These are phyloP conservation scores for Cyphomyrmex costatus DNA, from an alignment of 1,140 invertebrate species.

Conservation along the genomic window DNA sequence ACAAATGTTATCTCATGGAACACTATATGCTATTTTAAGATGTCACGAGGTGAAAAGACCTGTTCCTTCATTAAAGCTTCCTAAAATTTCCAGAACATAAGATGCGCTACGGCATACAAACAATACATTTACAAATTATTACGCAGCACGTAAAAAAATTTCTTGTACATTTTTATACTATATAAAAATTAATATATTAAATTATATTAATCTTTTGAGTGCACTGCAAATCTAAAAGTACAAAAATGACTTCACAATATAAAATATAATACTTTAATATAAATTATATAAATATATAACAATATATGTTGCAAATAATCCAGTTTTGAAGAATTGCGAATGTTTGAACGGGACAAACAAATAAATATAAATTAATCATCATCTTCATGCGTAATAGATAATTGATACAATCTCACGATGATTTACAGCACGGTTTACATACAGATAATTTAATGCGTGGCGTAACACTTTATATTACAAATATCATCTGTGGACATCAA, in stretches of 20 bases:
- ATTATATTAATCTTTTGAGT: neutral
- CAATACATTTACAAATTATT: neutral
- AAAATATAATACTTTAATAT: no score
- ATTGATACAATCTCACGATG: constrained; percentile 9
- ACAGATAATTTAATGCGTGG: constrained; percentile 12
- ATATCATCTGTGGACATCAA: constrained; percentile 28
- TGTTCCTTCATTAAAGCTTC: neutral
- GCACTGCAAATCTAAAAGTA: no score
- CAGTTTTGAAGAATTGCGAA: neutral
- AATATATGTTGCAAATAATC: no score
- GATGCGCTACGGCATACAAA: neutral
- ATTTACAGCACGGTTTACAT: constrained; percentile 17
- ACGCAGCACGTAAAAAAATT: neutral
- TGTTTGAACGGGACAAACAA: neutral
- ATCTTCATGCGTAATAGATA: neutral
- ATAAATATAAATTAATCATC: constrained; percentile 6
- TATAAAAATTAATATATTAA: neutral
- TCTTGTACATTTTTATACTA: neutral
- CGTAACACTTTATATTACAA: constrained; percentile 11
- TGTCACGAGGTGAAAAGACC: neutral
- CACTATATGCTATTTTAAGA: neutral
- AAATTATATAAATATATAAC: no score
- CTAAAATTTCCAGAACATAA: neutral
- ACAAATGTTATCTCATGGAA: neutral
- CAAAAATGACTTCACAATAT: no score